phyloP scores from a whole-genome alignment of 1,140 invertebrate species.

The Limonius californicus region DNA sequence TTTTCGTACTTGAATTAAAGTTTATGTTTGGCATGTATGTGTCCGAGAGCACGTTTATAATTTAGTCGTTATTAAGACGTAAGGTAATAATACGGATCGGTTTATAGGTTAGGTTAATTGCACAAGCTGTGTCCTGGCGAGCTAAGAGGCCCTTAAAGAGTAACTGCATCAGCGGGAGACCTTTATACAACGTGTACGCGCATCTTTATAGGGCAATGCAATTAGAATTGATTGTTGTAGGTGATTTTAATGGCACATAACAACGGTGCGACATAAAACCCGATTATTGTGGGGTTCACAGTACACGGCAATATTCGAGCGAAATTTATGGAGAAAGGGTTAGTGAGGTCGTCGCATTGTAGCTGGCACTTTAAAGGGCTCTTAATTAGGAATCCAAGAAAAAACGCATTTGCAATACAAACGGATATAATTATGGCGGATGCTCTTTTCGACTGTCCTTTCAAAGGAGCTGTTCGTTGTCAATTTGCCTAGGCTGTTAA shows the following conservation, averaged over 20 bases:
- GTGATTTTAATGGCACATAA: slow-evolving; percentile 43
- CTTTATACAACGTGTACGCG: slow-evolving; percentile 39
- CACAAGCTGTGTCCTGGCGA: slow-evolving; percentile 35
- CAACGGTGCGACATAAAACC: slow-evolving; percentile 39
- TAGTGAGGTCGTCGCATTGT: slow-evolving; percentile 16
- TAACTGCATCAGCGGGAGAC: slow-evolving; percentile 38
- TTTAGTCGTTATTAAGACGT: slow-evolving; percentile 38
- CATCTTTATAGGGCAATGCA: slow-evolving; percentile 44
- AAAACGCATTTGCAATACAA: slow-evolving; percentile 9
- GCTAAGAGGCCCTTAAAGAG: slow-evolving; percentile 42
- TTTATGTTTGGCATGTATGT: slow-evolving; percentile 24
- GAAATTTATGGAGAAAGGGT: slow-evolving; percentile 37
- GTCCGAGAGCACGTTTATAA: slow-evolving; percentile 24
- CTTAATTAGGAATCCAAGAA: slow-evolving; percentile 6
- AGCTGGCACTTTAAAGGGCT: no score
- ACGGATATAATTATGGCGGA: background rate
- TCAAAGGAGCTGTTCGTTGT: no score
- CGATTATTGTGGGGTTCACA: slow-evolving; percentile 38
- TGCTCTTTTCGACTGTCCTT: no score
- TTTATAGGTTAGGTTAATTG: slow-evolving; percentile 42
- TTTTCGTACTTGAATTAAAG: slow-evolving; percentile 3
- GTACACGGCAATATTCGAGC: slow-evolving; percentile 23
- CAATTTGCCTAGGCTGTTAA: no score
- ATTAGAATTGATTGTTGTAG: slow-evolving; percentile 48
- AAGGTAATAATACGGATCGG: slow-evolving; percentile 35